Evolutionary conservation across 2,888 invertebrate species (phyloP).

Genomic region (Napeogenes inachia): DNA sequence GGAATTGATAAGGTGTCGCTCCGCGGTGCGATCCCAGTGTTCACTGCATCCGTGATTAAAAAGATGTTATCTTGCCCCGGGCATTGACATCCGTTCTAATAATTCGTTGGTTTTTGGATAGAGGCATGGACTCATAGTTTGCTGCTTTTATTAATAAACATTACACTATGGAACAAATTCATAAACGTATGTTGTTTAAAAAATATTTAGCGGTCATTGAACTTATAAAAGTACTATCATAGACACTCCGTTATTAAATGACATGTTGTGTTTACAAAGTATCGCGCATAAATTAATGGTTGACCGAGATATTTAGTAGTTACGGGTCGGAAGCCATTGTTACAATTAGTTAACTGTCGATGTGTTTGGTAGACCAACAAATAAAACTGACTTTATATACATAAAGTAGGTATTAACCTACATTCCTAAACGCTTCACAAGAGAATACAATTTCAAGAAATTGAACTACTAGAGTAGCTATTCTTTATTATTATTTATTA

Average conservation of each 20-base stretch:
- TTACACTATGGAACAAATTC: no score
- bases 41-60: conserved; percentile 12
- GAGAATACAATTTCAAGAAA: no score
- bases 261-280: conserved; percentile 11
- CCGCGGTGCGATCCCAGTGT: not conserved
- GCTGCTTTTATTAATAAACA: no score
- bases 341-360: not conserved
- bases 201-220: not conserved
- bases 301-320: conserved; percentile 20
- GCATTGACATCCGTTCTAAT: conserved; percentile 14
- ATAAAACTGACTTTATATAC: not conserved
- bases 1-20: conserved; percentile 13
- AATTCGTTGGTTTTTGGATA: not conserved
- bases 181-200: no score
- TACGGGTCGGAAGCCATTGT: conserved; percentile 8
- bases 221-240: conserved; percentile 1
- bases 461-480: no score
- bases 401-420: not conserved
- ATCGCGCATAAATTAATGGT: conserved; percentile 19
- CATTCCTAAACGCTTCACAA: not conserved
- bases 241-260: conserved; percentile 4
- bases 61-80: conserved; percentile 24
- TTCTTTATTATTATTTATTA: no score
- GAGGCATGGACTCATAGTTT: not conserved
- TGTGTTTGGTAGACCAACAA: not conserved